A percentile compares a stretch with the other conserved stretches of the same genome.
These are phyloP conservation scores for Paramuricea clavata DNA, from an alignment of 92 coral and sea anemone genomes.

Conservation along the genomic window DNA sequence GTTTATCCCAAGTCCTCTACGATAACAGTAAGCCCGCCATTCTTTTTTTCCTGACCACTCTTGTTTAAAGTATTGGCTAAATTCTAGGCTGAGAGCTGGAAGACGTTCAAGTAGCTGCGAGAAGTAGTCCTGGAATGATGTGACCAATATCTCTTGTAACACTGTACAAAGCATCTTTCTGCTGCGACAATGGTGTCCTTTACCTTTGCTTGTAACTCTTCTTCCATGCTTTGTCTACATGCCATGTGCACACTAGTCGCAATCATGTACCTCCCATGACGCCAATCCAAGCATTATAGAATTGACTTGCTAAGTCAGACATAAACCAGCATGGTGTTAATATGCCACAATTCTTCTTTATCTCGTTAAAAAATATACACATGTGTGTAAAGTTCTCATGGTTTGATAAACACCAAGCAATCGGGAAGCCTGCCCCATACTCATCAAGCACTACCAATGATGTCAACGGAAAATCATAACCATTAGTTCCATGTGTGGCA, in stretches of 20 bases:
- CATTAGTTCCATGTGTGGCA: constrained; percentile 78
- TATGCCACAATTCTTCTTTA: constrained; percentile 53
- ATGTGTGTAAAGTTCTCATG: constrained; percentile 69
- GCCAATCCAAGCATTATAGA: constrained; percentile 71
- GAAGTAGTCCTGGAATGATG: constrained; percentile 38
- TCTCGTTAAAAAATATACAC: constrained; percentile 54
- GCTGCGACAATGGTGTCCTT: constrained; percentile 46
- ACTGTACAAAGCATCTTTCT: constrained; percentile 57
- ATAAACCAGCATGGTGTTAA: constrained; percentile 44
- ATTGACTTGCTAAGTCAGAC: constrained; percentile 76
- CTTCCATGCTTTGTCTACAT: constrained; percentile 68
- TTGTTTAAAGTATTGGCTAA: constrained; percentile 35
- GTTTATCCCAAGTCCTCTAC: constrained; percentile 54
- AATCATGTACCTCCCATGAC: constrained; percentile 58
- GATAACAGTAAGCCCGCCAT: constrained; percentile 49
- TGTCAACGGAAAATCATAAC: constrained; percentile 65
- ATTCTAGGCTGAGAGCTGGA: constrained; percentile 32
- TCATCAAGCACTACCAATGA: constrained; percentile 72
- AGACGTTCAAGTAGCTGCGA: constrained; percentile 42
- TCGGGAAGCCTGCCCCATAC: constrained; percentile 74
- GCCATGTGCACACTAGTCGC: constrained; percentile 74
- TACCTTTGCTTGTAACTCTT: constrained; percentile 58
- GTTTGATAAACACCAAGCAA: constrained; percentile 73
- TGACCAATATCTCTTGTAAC: constrained; percentile 46
- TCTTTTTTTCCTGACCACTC: constrained; percentile 50